Evolutionary conservation across 2,113 vertebrate genomes (phyloP).

Genomic region (Austrofundulus limnaeus): DNA sequence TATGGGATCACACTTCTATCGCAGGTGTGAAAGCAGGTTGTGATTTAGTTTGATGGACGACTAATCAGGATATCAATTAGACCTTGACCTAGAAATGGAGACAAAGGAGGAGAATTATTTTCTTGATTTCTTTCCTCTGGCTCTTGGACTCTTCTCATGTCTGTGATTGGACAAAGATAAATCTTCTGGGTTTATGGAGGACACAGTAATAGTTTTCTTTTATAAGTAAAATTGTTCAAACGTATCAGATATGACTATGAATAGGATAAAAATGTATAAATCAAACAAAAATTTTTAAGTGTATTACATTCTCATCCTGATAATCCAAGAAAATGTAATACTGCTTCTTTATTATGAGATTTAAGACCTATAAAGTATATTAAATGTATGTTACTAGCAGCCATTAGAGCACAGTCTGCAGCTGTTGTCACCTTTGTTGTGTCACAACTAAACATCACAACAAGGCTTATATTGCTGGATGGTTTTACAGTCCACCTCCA

Average conservation of each 20-base stretch:
- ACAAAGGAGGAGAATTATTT: slow-evolving; percentile 75
- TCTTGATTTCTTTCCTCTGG: slow-evolving; percentile 68
- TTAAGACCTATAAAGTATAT: too few relatives aligned
- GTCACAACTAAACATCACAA: background rate
- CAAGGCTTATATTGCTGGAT: background rate
- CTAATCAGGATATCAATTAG: slow-evolving; percentile 91
- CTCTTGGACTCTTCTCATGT: slow-evolving; percentile 60
- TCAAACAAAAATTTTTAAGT: background rate
- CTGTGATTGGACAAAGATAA: slow-evolving; percentile 60
- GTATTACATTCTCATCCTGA: too few relatives aligned
- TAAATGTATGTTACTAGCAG: too few relatives aligned
- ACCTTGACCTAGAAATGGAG: slow-evolving; percentile 92
- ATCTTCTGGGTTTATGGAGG: slow-evolving; percentile 53
- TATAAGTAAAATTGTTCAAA: slow-evolving; percentile 23
- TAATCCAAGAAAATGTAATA: too few relatives aligned
- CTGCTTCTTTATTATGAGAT: too few relatives aligned
- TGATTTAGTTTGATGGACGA: slow-evolving; percentile 81
- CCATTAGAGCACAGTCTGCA: too few relatives aligned
- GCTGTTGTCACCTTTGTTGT: too few relatives aligned
- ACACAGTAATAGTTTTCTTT: slow-evolving; percentile 1
- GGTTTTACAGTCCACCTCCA: background rate
- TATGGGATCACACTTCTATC: slow-evolving; percentile 45
- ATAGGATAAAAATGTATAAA: background rate
- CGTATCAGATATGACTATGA: slow-evolving; percentile 21
- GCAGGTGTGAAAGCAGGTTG: slow-evolving; percentile 78